Evolutionary conservation across 2,797 vertebrate genomes (phyloP), one percentile per base, ranked within the genome.

Genomic region (Coccyzus lansbergi): DNA sequence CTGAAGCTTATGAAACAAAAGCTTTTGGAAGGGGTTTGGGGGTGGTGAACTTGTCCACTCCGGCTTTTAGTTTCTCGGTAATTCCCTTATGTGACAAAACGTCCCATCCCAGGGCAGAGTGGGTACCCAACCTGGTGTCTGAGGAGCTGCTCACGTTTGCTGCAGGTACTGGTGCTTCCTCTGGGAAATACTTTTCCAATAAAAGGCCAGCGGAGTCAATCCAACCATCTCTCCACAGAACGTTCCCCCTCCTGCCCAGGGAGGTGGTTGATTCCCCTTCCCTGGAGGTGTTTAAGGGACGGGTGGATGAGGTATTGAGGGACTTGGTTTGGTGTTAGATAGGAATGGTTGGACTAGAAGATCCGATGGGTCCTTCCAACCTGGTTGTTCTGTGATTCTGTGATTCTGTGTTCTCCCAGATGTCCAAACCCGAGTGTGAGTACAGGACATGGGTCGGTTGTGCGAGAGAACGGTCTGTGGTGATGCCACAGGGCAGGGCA

Each of bases 401-500:
- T n/a, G n/a, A n/a, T n/a, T n/a, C 86, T 88, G 86, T 44, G 0
- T 31, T 2, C 70, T 86, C 77, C 67, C 36, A 65, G 9, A 1
- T 40, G 67, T 78, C 85, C 80, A 25, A 60, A 24, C 12, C 58
- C 24, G 42, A 65, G 80, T 3, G 3, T 14, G 21, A 7, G 42
- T 34, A 4, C 3, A 33, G 91, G 42, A 72, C 80, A 34, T 12
- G 0, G 5, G 18, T 60, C 10, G 5, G 16, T 88, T 92, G 86
- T 3, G 1, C 59, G 79, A 90, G 63, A 60, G 81, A 64, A 60
- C 60, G 77, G 42, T 76, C 72, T 48, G 36, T 49, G 78, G 77
- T 86, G 70, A 8, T 44, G 94, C 91, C 80, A 75, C 8, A 75
- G 93, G 92, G 92, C 81, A 12, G 12, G 9, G 75, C 90, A 78